Evolutionary conservation across 2,888 invertebrate species (phyloP).

Genomic region (Osedax fenrisi): DNA sequence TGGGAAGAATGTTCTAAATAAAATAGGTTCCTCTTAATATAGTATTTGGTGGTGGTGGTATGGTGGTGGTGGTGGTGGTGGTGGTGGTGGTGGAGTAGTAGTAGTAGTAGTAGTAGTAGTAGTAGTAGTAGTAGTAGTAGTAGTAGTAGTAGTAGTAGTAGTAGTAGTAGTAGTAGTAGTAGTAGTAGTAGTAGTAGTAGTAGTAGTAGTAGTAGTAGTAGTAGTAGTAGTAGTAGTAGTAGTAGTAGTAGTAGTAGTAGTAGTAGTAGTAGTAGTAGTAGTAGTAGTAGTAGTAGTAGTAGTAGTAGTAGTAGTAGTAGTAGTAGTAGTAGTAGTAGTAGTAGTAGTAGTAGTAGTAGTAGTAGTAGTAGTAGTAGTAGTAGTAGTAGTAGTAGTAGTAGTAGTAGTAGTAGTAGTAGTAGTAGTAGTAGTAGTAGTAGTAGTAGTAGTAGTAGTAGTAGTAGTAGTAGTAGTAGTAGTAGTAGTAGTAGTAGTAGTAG

Average conservation of each 20-base stretch:
- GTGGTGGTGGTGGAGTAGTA: no score
- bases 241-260: background rate
- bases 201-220: background rate
- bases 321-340: conserved; percentile 7
- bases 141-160: conserved; percentile 25
- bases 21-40: no score
- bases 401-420: conserved; percentile 31
- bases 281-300: conserved; percentile 35
- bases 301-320: background rate
- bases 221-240: background rate
- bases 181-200: conserved; percentile 12
- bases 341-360: conserved; percentile 1
- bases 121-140: background rate
- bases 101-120: background rate
- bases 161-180: conserved; percentile 20
- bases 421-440: conserved; percentile 18
- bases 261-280: conserved; percentile 35
- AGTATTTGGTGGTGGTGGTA: no score
- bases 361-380: conserved; percentile 18
- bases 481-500: conserved; percentile 24
- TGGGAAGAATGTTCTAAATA: no score
- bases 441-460: conserved; percentile 17
- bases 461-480: conserved; percentile 23
- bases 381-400: conserved; percentile 27
- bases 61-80: no score